These are phyloP conservation scores for Anarsia innoxiella DNA, from an alignment of 2,888 invertebrate species.

Conservation along the genomic window DNA sequence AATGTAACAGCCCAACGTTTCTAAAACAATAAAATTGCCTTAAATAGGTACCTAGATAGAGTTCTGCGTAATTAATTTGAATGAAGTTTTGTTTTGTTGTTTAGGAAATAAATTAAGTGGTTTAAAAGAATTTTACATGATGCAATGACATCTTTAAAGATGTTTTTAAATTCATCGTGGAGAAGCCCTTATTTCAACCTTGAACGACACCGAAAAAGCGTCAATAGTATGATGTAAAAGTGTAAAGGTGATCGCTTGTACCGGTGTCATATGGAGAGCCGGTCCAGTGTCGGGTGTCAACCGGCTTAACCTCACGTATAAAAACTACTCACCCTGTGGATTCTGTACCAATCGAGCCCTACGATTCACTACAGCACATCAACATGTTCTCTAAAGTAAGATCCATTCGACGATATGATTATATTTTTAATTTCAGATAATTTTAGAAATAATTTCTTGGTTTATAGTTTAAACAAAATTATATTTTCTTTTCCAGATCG, in stretches of 20 bases:
- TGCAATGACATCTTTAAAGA: neutral
- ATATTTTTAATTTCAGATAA: neutral
- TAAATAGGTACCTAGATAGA: neutral
- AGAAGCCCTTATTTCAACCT: conserved; percentile 50
- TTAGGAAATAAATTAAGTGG: too few relatives aligned
- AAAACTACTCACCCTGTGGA: conserved; percentile 54
- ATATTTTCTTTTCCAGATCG: conserved; percentile 41
- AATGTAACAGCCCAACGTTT: neutral
- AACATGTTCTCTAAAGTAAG: conserved; percentile 68
- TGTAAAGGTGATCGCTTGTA: conserved; percentile 56
- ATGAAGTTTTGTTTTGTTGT: too few relatives aligned
- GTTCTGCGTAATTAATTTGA: neutral
- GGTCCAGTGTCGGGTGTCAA: conserved; percentile 60
- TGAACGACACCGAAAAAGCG: conserved; percentile 51
- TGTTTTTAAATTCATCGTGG: too few relatives aligned
- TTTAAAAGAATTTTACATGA: neutral
- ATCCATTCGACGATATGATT: conserved; percentile 13
- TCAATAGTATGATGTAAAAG: conserved; percentile 54
- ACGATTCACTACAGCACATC: conserved; percentile 44
- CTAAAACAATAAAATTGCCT: neutral
- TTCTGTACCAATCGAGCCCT: conserved; percentile 55
- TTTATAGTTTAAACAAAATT: too few relatives aligned
- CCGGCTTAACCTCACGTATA: conserved; percentile 46
- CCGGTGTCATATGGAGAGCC: conserved; percentile 56
- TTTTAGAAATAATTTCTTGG: neutral